Percentiles rank a stretch among this genome's conserved stretches.
These are phyloP conservation scores for Eupeodes corollae DNA, from an alignment of 1,140 invertebrate genomes.

Conservation along the genomic window DNA sequence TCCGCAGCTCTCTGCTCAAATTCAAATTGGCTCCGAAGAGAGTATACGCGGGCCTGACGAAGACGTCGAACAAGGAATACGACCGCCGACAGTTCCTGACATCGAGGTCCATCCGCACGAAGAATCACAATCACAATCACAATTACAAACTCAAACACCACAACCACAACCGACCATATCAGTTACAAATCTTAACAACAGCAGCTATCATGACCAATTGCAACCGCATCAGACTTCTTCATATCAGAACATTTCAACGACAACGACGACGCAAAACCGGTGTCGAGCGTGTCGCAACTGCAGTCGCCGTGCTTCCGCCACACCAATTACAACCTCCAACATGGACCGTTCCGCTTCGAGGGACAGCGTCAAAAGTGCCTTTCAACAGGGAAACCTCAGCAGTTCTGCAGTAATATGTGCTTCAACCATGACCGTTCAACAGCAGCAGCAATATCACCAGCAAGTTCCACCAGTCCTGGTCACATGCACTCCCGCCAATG, in stretches of 20 bases:
- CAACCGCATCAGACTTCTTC: constrained; percentile 19
- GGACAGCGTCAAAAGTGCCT: constrained; percentile 54
- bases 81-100: constrained; percentile 63
- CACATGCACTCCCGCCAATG: constrained; percentile 50
- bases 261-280: constrained; percentile 42
- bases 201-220: constrained; percentile 8
- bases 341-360: constrained; percentile 62
- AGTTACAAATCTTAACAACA: constrained; percentile 30
- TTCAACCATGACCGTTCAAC: constrained; percentile 20
- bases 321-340: constrained; percentile 55
- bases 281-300: constrained; percentile 50
- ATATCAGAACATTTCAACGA: constrained; percentile 46
- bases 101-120: constrained; percentile 59
- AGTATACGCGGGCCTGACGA: constrained; percentile 38
- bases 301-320: constrained; percentile 60
- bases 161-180: constrained; percentile 33
- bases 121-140: constrained; percentile 7
- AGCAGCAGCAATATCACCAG: constrained; percentile 15
- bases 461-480: constrained; percentile 55
- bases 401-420: constrained; percentile 28
- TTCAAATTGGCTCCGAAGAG: constrained; percentile 62
- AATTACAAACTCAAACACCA: constrained; percentile 9
- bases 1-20: constrained; percentile 57
- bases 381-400: constrained; percentile 39
- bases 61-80: constrained; percentile 53